Base-by-base conservation (phyloP, 1,140 invertebrate genomes). In the Oedothorax gibbosus region DNA sequence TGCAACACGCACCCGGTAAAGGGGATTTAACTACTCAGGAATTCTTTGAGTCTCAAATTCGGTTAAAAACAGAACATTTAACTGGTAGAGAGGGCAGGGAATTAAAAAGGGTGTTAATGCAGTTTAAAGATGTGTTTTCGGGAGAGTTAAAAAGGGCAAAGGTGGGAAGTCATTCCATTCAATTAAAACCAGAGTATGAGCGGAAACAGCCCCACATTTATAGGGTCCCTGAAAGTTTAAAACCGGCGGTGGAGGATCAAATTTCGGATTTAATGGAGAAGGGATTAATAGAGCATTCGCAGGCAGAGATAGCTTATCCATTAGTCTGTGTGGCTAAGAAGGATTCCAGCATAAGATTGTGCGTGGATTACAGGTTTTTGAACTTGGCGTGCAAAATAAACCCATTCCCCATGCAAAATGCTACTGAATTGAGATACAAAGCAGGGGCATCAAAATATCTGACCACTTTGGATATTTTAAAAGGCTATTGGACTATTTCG, bases 401-500 rank as follows among this genome's bases (percentile, higher is more conserved):
- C 12, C 9, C 49, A 1, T 76, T 57, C 14, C 54, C 73, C 14
- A 76, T 76, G 73, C 73, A 76, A 76, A 35, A 76, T 57, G 9
- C 35, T n/a, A 21, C 15, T n/a, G 73, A 57, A n/a, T 76, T 76
- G 35, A 56, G 15, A n/a, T 21, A n/a, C 21, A 76, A 60, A 14
- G 35, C 54, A 8, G 73, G 53, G 7, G 8, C 10, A 57, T 14
- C 73, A 49, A 15, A 76, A 2, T 56, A 57, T 20, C 4, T 76
- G 14, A 18, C 73, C n/a, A 57, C 73, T 9, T n/a, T 77, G 20
- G 56, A 77, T 18, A 64, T 64, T n/a, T 64, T 64, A 35, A 77
- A 77, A 49, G 64, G 75, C 9, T 77, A 77, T 64, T 79, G 86
- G 35, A 88, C 89, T 85, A 77, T 88, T n/a, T 72, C 82, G 85